Percentiles rank a stretch among this genome's conserved stretches.
Evolutionary conservation across 2,888 invertebrate genomes (phyloP).

Genomic region (Ophion ventricosus): DNA sequence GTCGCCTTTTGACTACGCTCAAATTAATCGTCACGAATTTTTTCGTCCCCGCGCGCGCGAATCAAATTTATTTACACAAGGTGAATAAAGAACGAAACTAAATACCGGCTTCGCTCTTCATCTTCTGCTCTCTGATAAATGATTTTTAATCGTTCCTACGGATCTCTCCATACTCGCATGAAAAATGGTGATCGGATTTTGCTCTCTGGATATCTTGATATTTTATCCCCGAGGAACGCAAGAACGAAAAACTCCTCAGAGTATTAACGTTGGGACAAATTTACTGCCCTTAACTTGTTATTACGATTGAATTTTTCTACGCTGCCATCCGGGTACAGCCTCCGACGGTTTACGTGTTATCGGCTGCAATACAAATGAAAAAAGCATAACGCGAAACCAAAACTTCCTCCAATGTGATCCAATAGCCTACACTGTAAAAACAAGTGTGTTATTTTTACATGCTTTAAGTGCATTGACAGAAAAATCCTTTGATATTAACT

Average conservation of each 20-base stretch:
- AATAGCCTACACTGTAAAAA: no score
- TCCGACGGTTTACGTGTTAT: no score
- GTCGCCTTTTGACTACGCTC: conserved; percentile 75
- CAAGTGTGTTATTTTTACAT: no score
- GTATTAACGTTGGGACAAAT: conserved; percentile 54
- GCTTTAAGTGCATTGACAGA: no score
- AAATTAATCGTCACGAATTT: conserved; percentile 77
- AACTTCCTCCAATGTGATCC: conserved; percentile 49
- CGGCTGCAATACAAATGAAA: no score
- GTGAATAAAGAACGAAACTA: not conserved
- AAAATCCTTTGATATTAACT: no score
- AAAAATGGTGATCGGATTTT: conserved; percentile 1
- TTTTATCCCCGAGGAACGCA: conserved; percentile 8
- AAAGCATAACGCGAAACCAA: conserved; percentile 65
- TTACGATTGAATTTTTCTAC: conserved; percentile 68
- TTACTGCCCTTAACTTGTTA: conserved; percentile 61
- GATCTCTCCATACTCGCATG: not conserved
- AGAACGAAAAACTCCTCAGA: conserved; percentile 14
- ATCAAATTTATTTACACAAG: conserved; percentile 30
- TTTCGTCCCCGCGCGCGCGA: conserved; percentile 1
- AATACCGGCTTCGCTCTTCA: not conserved
- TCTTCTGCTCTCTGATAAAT: not conserved
- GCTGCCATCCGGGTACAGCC: conserved; percentile 64
- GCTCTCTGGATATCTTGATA: conserved; percentile 33
- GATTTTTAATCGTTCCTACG: not conserved